Percentiles rank a stretch among this genome's conserved stretches.
These are phyloP conservation scores for Fragum sueziense DNA, from an alignment of 2,888 invertebrate genomes.

Conservation along the genomic window DNA sequence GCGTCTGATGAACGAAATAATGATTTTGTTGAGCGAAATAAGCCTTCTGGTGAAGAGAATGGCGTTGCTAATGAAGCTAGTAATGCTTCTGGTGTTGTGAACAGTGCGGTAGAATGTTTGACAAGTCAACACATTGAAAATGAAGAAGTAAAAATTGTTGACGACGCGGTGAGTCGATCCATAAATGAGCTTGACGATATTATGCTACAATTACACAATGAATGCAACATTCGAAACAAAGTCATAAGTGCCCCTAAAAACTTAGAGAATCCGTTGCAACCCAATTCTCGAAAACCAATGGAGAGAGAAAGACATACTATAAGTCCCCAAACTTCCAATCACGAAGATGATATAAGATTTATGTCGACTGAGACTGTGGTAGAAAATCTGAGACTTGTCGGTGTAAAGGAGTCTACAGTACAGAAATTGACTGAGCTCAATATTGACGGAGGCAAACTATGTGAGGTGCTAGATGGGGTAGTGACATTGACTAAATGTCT, in stretches of 20 bases:
- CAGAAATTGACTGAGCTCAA: constrained; percentile 51
- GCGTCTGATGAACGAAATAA: too few species aligned
- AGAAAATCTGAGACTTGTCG: constrained; percentile 54
- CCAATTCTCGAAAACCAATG: neutral
- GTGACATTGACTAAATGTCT: constrained; percentile 56
- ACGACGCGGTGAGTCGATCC: neutral
- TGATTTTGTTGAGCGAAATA: too few species aligned
- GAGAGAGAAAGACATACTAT: neutral
- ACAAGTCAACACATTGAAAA: neutral
- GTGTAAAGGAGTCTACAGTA: constrained; percentile 60
- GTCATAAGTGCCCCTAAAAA: neutral
- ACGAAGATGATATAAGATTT: constrained; percentile 23
- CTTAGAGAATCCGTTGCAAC: neutral
- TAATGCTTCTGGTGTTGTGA: neutral
- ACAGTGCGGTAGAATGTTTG: neutral
- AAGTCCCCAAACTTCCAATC: neutral
- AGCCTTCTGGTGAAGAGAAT: too few species aligned
- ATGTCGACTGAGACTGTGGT: constrained; percentile 60
- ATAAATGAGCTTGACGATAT: neutral
- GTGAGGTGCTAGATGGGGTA: constrained; percentile 55
- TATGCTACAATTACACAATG: neutral
- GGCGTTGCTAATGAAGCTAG: neutral
- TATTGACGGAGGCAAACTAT: constrained; percentile 62
- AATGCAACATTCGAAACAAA: neutral
- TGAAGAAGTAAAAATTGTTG: neutral